phyloP scores from a whole-genome alignment of 2,113 vertebrate genomes.

The Eurystomus gularis region DNA sequence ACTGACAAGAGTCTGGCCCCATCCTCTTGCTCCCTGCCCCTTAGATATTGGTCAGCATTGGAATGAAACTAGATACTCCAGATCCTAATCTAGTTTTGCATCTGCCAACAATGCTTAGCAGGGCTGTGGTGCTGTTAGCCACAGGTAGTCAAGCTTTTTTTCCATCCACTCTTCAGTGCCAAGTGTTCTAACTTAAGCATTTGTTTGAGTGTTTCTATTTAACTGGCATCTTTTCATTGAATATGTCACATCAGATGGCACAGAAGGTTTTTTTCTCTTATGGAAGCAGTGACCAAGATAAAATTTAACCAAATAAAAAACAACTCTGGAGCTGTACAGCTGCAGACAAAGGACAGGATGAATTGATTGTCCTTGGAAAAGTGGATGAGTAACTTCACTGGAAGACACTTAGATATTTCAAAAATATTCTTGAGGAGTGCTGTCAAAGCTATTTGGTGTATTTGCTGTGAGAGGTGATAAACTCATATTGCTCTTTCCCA shows the following conservation, averaged over 20 bases:
- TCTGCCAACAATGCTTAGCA: not conserved
- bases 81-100: not conserved
- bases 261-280: not conserved
- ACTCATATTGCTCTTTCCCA: not conserved
- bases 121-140: not conserved
- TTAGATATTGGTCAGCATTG: no score
- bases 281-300: not conserved
- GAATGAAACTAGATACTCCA: not conserved
- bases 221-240: not conserved
- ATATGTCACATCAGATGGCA: not conserved
- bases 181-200: not conserved
- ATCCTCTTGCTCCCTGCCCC: no score
- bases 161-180: not conserved
- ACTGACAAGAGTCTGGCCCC: not conserved
- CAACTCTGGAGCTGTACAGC: not conserved
- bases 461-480: not conserved
- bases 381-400: not conserved
- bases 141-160: not conserved
- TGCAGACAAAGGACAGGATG: not conserved
- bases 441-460: not conserved
- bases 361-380: not conserved
- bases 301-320: not conserved
- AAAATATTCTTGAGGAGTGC: not conserved
- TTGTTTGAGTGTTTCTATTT: not conserved
- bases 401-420: not conserved